Base-by-base conservation (phyloP, 2,113 vertebrate genomes). In the Butorides virescens region DNA sequence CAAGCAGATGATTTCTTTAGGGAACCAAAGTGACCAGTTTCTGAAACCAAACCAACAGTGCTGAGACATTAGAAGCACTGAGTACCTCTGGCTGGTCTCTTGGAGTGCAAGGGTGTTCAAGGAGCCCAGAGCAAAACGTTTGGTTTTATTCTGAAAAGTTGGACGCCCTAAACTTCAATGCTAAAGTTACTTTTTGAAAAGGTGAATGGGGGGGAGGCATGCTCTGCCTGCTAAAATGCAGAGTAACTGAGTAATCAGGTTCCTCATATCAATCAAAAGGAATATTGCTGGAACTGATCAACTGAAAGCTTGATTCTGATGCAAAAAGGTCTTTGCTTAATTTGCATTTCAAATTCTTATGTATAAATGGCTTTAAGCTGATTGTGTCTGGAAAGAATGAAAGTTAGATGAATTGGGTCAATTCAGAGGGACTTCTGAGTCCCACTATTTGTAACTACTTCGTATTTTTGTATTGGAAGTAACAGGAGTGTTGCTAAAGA, bases 151-250 rank as follows among this genome's bases (percentile, higher is more conserved):
- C 25, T 37, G 65, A 34, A 29, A 88, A 62, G 67, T 1, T 73
- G 15, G 7, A 22, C 2, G 4, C 14, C 23, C 9, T 49, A 10
- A 79, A 44, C 25, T 22, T 82, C 9, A 15, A 0, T 20, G 29
- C 8, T 58, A 2, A 79, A 53, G 22, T 55, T 78, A 4, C 42
- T 2, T 22, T 59, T 90, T 42, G 37, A 74, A 72, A 67, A 77
- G 3, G 30, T 13, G 9, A 15, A 15, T 4, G 0, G 5, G 5
- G 39, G 6, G 17, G 34, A 17, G 42, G 10, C 8, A 5, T 58
- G 36, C 9, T 71, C 19, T 42, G 56, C 10, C 26, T 70, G 22
- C 27, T 79, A 5, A 61, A 80, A 53, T 4, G 1, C 15, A 26
- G 50, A 52, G 7, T 17, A 82, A 65, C 15, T 36, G 18, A 25